These are phyloP conservation scores for Coreius guichenoti DNA, from an alignment of 2,797 vertebrate species.

Conservation along the genomic window DNA sequence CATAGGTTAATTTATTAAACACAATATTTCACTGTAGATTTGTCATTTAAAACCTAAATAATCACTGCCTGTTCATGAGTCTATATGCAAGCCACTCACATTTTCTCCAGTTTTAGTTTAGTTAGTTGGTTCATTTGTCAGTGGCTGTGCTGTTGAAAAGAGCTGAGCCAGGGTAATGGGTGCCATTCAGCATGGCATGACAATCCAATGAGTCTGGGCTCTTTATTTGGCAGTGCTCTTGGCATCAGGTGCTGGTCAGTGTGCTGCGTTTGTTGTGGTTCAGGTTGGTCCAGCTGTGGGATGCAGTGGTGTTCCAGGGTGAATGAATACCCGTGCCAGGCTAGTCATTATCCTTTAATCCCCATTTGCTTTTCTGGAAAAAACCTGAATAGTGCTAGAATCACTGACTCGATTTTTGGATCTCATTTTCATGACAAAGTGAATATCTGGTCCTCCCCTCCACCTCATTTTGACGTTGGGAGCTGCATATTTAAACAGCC, in stretches of 20 bases:
- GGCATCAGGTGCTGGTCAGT: slow-evolving; percentile 38
- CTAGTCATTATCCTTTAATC: slow-evolving; percentile 90
- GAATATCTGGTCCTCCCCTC: slow-evolving; percentile 75
- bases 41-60: not conserved
- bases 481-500: slow-evolving; percentile 83
- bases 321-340: slow-evolving; percentile 67
- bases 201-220: slow-evolving; percentile 58
- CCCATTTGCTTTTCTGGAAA: slow-evolving; percentile 90
- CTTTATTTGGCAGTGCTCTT: slow-evolving; percentile 62
- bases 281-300: slow-evolving; percentile 26
- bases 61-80: not conserved
- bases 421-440: slow-evolving; percentile 96
- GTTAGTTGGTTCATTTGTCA: slow-evolving; percentile 22
- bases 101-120: slow-evolving; percentile 25
- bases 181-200: slow-evolving; percentile 42
- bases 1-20: not conserved
- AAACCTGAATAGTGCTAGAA: slow-evolving; percentile 87
- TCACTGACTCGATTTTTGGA: slow-evolving; percentile 98
- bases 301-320: slow-evolving; percentile 61
- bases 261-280: slow-evolving; percentile 42
- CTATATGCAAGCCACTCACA: not conserved
- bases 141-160: slow-evolving; percentile 39
- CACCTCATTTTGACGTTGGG: slow-evolving; percentile 75
- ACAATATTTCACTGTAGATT: not conserved
- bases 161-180: slow-evolving; percentile 56